These are phyloP conservation scores for Epinephelus malabaricus DNA, from an alignment of 2,797 vertebrate genomes.

Conservation along the genomic window DNA sequence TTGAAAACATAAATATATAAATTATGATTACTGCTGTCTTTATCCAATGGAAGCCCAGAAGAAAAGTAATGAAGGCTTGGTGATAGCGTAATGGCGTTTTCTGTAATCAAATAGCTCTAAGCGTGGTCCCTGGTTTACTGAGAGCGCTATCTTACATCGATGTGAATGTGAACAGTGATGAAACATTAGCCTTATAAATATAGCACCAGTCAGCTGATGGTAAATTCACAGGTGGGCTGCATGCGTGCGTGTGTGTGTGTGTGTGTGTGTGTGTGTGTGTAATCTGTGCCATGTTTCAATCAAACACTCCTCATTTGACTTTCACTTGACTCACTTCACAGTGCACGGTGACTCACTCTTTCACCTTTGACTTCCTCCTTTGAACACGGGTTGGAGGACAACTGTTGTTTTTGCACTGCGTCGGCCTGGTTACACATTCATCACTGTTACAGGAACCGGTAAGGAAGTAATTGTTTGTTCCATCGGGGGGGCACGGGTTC, in stretches of 20 bases:
- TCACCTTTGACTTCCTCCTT: slow-evolving; percentile 41
- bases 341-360: slow-evolving; percentile 38
- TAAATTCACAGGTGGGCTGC: slow-evolving; percentile 40
- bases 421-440: slow-evolving; percentile 62
- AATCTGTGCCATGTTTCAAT: slow-evolving; percentile 17
- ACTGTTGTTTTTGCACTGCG: slow-evolving; percentile 18
- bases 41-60: slow-evolving; percentile 67
- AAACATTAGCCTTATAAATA: slow-evolving; percentile 62
- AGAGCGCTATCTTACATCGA: slow-evolving; percentile 37
- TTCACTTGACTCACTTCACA: slow-evolving; percentile 40
- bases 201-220: slow-evolving; percentile 63
- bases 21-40: slow-evolving; percentile 78
- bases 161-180: slow-evolving; percentile 46
- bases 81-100: slow-evolving; percentile 54
- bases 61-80: slow-evolving; percentile 56
- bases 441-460: slow-evolving; percentile 53
- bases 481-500: slow-evolving; percentile 18
- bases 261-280: slow-evolving; percentile 10
- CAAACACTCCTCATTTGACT: slow-evolving; percentile 25
- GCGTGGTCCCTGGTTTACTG: slow-evolving; percentile 72
- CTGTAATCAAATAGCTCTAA: slow-evolving; percentile 40
- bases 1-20: slow-evolving; percentile 87
- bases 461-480: slow-evolving; percentile 64
- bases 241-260: not conserved
- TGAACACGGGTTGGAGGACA: slow-evolving; percentile 18